Evolutionary conservation across 2,113 vertebrate species (phyloP), one percentile per base, ranked within the genome.

Genomic region (Condylura cristata): DNA sequence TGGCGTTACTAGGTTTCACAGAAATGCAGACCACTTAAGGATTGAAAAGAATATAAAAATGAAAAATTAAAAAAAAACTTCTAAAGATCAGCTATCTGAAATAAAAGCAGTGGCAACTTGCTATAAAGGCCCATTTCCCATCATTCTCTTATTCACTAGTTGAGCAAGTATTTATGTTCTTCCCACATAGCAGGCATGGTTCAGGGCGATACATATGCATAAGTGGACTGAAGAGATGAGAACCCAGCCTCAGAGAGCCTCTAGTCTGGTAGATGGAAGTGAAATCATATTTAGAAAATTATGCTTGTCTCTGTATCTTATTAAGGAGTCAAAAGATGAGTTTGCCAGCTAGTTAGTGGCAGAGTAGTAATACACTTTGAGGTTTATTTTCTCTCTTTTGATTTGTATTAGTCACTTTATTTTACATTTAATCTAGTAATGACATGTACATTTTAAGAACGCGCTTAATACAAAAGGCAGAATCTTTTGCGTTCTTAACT

Each of bases 251-350:
- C 2, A 20, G 14, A 4, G 53, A 90, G 26, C n/a, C 41, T 75
- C 60, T 65, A 1, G 80, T 44, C 32, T 68, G 41, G 32, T 4
- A 76, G 53, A 53, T 70, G 8, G n/a, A 68, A 82, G 37, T 66
- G 41, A 83, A 86, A 72, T 39, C n/a, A n/a, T n/a, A n/a, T n/a
- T n/a, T n/a, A n/a, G n/a, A 82, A 95, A 72, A 66, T 61, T 86
- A 68, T 63, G 68, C 6, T 65, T 95, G 71, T 80, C 66, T 91
- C 32, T 93, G 28, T 66, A 41, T 34, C 44, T 94, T 58, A 90
- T 26, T 78, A 94, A 94, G 28, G 26, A 87, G 9, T 0, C 30
- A 61, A 74, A 58, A 39, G 87, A 56, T 56, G 89, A 22, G 22
- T 60, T 63, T 39, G 71, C 20, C 18, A 41, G 11, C 17, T 84